Evolutionary conservation across 2,113 vertebrate species (phyloP), one percentile per base, ranked within the genome.

Genomic region (Lepidothrix coronata): DNA sequence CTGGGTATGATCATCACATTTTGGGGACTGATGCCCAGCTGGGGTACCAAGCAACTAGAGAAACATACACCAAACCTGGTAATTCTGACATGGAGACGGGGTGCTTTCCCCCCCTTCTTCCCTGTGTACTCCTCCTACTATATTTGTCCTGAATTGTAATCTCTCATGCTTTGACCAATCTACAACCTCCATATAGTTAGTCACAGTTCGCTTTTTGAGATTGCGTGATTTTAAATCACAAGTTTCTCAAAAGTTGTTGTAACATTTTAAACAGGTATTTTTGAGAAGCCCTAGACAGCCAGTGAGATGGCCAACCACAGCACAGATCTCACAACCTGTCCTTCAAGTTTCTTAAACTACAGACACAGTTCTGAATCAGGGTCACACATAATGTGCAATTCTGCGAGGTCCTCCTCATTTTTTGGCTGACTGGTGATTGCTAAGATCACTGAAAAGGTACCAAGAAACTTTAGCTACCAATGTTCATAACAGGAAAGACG

Each of bases 271-370:
- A 73, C 13, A 76, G 39, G 1, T 4, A 33, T 79, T 83, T 91
- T 25, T 55, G 9, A 85, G 66, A 80, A 91, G 61, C 75, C 72
- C 13, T 31, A 58, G n/a, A 25, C 70, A 77, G 49, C 24, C 54
- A 54, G 46, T 15, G 79, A 70, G 37, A 83, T 70, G 59, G 79
- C 46, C 75, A 89, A 58, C 18, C 63, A 80, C 48, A 37, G 35
- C 54, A 87, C 5, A 27, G 59, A 86, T 77, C 68, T 63, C 85
- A 74, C 75, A 96, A 93, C 92, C 65, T 65, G 80, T 70, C 85
- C 79, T 78, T 46, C 83, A 85, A 78, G 76, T 75, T 92, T 91
- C 72, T 89, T 84, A 91, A 95, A 84, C 86, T 88, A 92, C 65
- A 90, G 59, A 80, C 55, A 90, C 37, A 73, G 27, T 86, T 73